Conservation (phyloP, 2,888 invertebrate species). For the Campoplex nolae region DNA sequence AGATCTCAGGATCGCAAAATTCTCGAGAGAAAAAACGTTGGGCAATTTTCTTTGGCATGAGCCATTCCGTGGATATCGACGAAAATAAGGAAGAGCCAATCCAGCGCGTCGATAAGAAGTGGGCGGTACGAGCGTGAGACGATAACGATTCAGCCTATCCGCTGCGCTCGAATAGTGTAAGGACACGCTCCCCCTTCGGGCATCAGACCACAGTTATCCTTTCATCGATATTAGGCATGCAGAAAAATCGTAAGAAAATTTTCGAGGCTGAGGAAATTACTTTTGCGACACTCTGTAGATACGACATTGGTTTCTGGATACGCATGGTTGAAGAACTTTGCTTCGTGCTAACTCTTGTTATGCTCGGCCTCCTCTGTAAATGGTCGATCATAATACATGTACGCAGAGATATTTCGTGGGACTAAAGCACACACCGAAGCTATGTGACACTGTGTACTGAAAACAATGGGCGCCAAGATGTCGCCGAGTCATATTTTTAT, state of each 20-base stretch:
- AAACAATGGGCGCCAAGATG: slow-evolving; percentile 51
- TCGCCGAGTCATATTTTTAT: slow-evolving; percentile 21
- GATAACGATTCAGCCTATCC: neutral
- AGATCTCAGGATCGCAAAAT: no score
- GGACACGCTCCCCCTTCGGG: neutral
- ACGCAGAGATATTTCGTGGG: slow-evolving; percentile 16
- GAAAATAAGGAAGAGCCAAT: neutral
- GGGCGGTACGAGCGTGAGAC: neutral
- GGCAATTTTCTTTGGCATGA: neutral
- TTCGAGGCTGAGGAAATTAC: neutral
- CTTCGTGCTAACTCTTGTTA: slow-evolving; percentile 70
- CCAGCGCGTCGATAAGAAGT: neutral
- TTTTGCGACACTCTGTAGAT: slow-evolving; percentile 13
- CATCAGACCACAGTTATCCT: neutral
- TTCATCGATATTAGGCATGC: neutral
- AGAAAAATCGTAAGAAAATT: neutral
- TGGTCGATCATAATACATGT: slow-evolving; percentile 24
- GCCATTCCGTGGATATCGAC: neutral
- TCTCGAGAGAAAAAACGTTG: neutral
- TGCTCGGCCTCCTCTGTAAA: slow-evolving; percentile 55
- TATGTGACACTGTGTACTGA: slow-evolving; percentile 19
- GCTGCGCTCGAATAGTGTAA: neutral
- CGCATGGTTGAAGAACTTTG: slow-evolving; percentile 53
- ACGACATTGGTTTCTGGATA: slow-evolving; percentile 5
- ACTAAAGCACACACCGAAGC: neutral